Percentiles rank a stretch among this genome's conserved stretches.
phyloP scores from a whole-genome alignment of 2,888 invertebrate species.

The Ormyrus nitidulus region DNA sequence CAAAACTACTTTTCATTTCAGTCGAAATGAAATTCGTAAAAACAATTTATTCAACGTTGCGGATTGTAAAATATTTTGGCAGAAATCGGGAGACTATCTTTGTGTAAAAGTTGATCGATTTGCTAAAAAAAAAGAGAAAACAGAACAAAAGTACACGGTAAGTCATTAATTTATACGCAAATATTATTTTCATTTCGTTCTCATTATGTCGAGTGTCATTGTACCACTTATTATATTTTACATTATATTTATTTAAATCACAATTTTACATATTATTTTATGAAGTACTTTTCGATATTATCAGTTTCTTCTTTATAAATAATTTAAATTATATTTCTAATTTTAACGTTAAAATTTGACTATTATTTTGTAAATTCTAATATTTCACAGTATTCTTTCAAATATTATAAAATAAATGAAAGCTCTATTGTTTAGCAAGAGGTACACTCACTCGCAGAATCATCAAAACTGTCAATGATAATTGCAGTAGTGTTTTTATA shows the following conservation, averaged over 20 bases:
- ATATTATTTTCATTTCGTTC: slow-evolving; percentile 6
- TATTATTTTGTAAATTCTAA: slow-evolving; percentile 4
- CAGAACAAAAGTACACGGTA: slow-evolving; percentile 92
- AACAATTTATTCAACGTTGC: slow-evolving; percentile 99
- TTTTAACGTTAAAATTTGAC: slow-evolving; percentile 11
- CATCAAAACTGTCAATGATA: slow-evolving; percentile 35
- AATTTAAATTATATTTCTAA: neutral
- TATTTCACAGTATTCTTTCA: too few species aligned
- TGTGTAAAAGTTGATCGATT: slow-evolving; percentile 96
- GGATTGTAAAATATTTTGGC: slow-evolving; percentile 99
- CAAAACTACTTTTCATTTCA: slow-evolving; percentile 59
- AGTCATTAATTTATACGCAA: slow-evolving; percentile 61
- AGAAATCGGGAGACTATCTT: slow-evolving; percentile 97
- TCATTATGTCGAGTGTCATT: slow-evolving; percentile 27
- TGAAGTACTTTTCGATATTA: neutral
- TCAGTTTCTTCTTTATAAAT: neutral
- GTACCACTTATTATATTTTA: slow-evolving; percentile 30
- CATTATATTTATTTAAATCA: slow-evolving; percentile 19
- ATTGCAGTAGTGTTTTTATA: slow-evolving; percentile 33
- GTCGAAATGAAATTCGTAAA: slow-evolving; percentile 89
- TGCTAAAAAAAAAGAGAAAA: slow-evolving; percentile 95
- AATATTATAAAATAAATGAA: too few species aligned
- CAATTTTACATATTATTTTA: neutral
- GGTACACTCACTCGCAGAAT: too few species aligned
- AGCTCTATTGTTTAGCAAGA: too few species aligned